Evolutionary conservation across 2,797 vertebrate species (phyloP).

Genomic region (Eurystomus glaucurus): DNA sequence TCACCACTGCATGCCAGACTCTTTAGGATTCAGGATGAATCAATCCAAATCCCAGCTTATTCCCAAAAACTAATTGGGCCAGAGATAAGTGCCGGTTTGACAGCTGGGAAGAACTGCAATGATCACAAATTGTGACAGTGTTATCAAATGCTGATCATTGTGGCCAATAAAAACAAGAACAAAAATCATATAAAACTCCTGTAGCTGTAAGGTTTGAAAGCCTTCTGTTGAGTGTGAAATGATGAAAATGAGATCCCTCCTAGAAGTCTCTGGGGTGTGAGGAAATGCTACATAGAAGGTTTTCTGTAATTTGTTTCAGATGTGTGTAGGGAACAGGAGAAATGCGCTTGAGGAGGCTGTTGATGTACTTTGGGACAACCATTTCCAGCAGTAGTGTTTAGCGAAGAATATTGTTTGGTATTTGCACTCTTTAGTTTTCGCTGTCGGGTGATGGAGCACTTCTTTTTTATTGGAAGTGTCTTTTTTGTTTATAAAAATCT

Average conservation of each 20-base stretch:
- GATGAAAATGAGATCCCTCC: constrained; percentile 3
- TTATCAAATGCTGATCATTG: not conserved
- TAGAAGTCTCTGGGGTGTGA: constrained; percentile 1
- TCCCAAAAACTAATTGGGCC: constrained; percentile 25
- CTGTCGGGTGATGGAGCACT: not conserved
- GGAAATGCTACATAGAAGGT: not conserved
- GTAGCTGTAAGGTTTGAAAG: not conserved
- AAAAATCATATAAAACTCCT: not conserved
- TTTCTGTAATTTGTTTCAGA: constrained; percentile 30
- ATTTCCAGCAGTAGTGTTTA: constrained; percentile 23
- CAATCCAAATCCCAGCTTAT: constrained; percentile 19
- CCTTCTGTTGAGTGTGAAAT: constrained; percentile 4
- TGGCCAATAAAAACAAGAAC: constrained; percentile 4
- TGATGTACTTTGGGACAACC: constrained; percentile 14
- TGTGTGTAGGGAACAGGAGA: constrained; percentile 8
- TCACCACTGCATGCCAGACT: constrained; percentile 8
- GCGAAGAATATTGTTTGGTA: not conserved
- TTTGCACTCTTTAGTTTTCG: not conserved
- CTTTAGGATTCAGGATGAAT: constrained; percentile 48
- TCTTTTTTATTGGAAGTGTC: constrained; percentile 2
- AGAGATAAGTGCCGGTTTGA: constrained; percentile 47
- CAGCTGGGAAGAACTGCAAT: constrained; percentile 37
- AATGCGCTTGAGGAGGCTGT: not conserved
- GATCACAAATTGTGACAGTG: constrained; percentile 8
- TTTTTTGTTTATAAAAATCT: constrained; percentile 22